phyloP scores from a whole-genome alignment of 1,140 invertebrate genomes.

The Patella vulgata region DNA sequence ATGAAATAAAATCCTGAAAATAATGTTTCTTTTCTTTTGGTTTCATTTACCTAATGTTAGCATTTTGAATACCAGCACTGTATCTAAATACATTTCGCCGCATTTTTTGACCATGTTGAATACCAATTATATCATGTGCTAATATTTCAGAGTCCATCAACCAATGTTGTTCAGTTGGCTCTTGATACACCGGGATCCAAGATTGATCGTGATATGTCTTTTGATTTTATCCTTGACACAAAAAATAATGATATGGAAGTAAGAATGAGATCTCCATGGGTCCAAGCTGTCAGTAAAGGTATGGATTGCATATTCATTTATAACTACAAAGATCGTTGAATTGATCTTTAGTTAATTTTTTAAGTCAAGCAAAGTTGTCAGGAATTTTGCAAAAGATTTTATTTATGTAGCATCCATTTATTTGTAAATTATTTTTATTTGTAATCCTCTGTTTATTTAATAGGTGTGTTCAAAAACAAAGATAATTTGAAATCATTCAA shows the following conservation, averaged over 20 bases:
- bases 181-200: conserved; percentile 69
- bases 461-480: conserved; percentile 38
- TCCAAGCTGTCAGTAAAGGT: conserved; percentile 62
- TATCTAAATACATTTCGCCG: too few relatives aligned
- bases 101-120: too few relatives aligned
- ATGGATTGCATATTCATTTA: neutral
- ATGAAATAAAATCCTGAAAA: too few relatives aligned
- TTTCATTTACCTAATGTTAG: too few relatives aligned
- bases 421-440: neutral
- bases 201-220: conserved; percentile 62
- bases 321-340: neutral
- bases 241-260: conserved; percentile 51
- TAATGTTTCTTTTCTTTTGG: neutral
- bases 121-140: too few relatives aligned
- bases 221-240: conserved; percentile 59
- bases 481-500: conserved; percentile 28
- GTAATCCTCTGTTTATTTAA: conserved; percentile 10
- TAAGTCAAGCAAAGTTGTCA: neutral
- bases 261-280: conserved; percentile 62
- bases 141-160: conserved; percentile 41
- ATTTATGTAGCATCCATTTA: neutral
- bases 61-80: too few relatives aligned
- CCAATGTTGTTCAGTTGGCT: conserved; percentile 37
- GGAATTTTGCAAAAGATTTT: neutral
- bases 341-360: neutral